Conservation (phyloP, 2,888 invertebrate genomes). For the Zygothrica quintamaculata region DNA sequence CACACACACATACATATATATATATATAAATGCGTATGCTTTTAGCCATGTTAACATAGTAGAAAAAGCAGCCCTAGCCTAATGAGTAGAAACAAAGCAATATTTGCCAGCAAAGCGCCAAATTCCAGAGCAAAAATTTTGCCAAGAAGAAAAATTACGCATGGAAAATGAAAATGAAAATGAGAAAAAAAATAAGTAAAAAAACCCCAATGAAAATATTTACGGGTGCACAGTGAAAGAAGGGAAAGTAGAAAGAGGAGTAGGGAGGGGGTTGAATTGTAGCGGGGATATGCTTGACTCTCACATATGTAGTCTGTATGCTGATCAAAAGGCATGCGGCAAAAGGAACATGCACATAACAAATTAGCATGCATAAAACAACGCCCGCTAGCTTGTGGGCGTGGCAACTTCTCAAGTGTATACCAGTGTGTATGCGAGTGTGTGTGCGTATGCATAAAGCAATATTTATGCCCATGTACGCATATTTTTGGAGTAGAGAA, state of each 20-base stretch:
- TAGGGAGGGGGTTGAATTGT: not conserved
- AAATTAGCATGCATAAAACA: constrained; percentile 77
- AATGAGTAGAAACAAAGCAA: constrained; percentile 79
- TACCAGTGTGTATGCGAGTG: constrained; percentile 5
- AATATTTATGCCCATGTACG: constrained; percentile 68
- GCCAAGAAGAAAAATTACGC: constrained; percentile 76
- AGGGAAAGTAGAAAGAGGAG: not conserved
- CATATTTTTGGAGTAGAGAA: constrained; percentile 48
- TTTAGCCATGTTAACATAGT: constrained; percentile 29
- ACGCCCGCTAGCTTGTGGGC: constrained; percentile 24
- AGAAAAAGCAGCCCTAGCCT: constrained; percentile 28
- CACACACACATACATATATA: not conserved
- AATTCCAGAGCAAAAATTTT: constrained; percentile 66
- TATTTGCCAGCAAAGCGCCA: constrained; percentile 68
- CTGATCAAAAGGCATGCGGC: constrained; percentile 64
- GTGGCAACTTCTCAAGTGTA: constrained; percentile 15
- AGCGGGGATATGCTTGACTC: constrained; percentile 14
- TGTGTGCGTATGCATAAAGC: constrained; percentile 63
- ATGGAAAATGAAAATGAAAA: constrained; percentile 50
- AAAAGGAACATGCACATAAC: constrained; percentile 70
- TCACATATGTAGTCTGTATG: constrained; percentile 47
- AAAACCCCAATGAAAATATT: constrained; percentile 54
- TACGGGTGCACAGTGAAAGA: constrained; percentile 14
- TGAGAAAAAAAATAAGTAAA: too few relatives aligned
- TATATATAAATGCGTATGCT: constrained; percentile 26